Percentiles rank a stretch among this genome's conserved stretches.
phyloP scores from a whole-genome alignment of 2,888 invertebrate genomes.

The Dolomedes plantarius region DNA sequence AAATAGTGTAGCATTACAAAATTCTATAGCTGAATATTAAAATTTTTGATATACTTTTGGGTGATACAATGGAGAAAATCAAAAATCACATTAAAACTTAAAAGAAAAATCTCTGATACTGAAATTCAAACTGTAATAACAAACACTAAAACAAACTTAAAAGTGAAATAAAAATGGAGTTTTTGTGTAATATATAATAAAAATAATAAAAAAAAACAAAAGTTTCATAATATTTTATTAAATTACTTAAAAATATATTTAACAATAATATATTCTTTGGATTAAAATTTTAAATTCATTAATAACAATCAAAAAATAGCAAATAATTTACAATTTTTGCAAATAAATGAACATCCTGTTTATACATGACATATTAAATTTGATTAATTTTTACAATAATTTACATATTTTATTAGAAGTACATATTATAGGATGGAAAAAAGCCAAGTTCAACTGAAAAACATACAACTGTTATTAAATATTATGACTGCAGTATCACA shows the following conservation, averaged over 20 bases:
- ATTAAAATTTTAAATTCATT: background rate
- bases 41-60: too few relatives aligned
- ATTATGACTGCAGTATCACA: background rate
- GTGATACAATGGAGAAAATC: too few relatives aligned
- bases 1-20: too few relatives aligned
- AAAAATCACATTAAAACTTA: too few relatives aligned
- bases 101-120: too few relatives aligned
- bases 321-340: background rate
- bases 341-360: background rate
- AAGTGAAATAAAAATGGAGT: too few relatives aligned
- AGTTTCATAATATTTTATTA: constrained; percentile 1
- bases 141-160: too few relatives aligned
- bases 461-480: background rate
- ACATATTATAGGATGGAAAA: background rate
- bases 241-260: constrained; percentile 8
- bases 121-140: too few relatives aligned
- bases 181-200: too few relatives aligned
- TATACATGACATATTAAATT: background rate
- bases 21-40: too few relatives aligned
- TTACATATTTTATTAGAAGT: background rate
- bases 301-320: background rate
- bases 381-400: background rate
- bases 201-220: background rate
- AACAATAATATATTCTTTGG: constrained; percentile 7
- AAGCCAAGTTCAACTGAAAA: background rate